Conservation (phyloP, 2,888 invertebrate species). For the Gymnosoma rotundatum region DNA sequence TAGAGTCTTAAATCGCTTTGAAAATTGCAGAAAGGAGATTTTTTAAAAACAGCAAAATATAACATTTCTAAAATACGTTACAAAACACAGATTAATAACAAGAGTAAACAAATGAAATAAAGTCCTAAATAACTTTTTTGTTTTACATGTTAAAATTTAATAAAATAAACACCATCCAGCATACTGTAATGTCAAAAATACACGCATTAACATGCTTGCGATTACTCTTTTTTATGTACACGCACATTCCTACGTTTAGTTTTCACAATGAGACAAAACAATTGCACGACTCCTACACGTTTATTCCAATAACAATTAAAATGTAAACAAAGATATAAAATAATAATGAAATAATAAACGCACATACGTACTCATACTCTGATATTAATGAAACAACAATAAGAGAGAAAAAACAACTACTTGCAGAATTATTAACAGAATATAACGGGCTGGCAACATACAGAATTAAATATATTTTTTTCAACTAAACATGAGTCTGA, state of each 20-base stretch:
- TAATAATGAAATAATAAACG: slow-evolving; percentile 40
- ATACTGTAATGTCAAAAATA: not conserved
- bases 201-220: not conserved
- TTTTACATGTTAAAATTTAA: too few species aligned
- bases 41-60: too few species aligned
- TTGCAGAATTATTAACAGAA: not conserved
- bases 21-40: too few species aligned
- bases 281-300: not conserved
- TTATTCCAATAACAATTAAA: slow-evolving; percentile 50
- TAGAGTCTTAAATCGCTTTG: too few species aligned
- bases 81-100: not conserved
- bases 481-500: slow-evolving; percentile 1
- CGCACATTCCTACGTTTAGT: not conserved
- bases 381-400: slow-evolving; percentile 27
- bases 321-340: slow-evolving; percentile 47
- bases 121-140: too few species aligned
- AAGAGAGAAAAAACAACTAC: not conserved
- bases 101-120: slow-evolving; percentile 1
- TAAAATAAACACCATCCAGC: too few species aligned
- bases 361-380: not conserved
- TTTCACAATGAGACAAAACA: not conserved
- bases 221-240: not conserved
- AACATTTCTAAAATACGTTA: too few species aligned
- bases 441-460: not conserved
- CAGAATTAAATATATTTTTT: slow-evolving; percentile 19